Evolutionary conservation across 2,888 invertebrate genomes (phyloP).

Genomic region (Apamea monoglypha): DNA sequence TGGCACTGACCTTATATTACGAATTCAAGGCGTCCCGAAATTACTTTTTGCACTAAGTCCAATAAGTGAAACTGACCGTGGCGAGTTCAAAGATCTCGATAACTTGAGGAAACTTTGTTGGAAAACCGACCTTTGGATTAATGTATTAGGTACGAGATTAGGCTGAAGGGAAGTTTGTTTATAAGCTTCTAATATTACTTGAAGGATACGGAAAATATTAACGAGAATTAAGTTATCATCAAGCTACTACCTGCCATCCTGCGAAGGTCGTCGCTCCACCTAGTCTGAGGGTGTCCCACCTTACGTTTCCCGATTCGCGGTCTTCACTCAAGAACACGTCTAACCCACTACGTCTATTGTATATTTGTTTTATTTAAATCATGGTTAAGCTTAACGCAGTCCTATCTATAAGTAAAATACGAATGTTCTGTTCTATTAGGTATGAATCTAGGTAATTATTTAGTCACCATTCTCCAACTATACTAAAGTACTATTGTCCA

Average conservation of each 20-base stretch:
- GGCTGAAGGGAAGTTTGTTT: conserved; percentile 19
- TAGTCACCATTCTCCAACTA: neutral
- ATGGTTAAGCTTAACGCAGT: neutral
- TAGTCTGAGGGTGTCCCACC: too few species aligned
- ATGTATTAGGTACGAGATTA: conserved; percentile 2
- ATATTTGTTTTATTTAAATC: neutral
- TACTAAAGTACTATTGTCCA: too few species aligned
- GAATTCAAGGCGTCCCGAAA: conserved; percentile 35
- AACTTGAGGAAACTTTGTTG: conserved; percentile 35
- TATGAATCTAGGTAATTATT: neutral
- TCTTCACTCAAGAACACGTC: too few species aligned
- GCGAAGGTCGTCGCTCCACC: too few species aligned
- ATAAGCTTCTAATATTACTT: conserved; percentile 21
- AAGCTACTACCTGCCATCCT: too few species aligned
- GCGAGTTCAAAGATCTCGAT: conserved; percentile 33
- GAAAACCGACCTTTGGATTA: conserved; percentile 28
- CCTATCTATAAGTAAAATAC: neutral
- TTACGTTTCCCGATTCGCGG: too few species aligned
- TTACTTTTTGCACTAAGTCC: conserved; percentile 24
- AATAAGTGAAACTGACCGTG: conserved; percentile 27
- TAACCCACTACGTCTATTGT: too few species aligned
- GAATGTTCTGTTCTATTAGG: neutral
- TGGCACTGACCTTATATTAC: conserved; percentile 16
- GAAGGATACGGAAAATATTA: conserved; percentile 2
- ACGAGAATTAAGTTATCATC: neutral